Percentiles rank a stretch among this genome's conserved stretches.
These are phyloP conservation scores for Poeciliopsis occidentalis DNA, from an alignment of 2,113 vertebrate genomes.

Conservation along the genomic window DNA sequence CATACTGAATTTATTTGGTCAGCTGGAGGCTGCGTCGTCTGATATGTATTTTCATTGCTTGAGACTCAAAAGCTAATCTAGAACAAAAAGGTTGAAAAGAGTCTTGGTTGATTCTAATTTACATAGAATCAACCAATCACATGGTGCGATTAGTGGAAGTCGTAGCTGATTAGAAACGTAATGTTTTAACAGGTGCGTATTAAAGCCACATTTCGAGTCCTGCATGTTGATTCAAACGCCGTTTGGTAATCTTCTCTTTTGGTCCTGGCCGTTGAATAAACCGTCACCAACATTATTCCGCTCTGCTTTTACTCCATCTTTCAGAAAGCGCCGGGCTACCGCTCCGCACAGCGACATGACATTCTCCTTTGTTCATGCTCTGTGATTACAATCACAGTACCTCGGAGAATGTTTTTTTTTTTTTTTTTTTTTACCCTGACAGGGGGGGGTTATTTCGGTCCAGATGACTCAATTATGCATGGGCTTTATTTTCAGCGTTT, in stretches of 20 bases:
- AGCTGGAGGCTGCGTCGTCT: too few species aligned
- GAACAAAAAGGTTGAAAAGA: too few species aligned
- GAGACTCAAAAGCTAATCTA: too few species aligned
- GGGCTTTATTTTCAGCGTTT: slow-evolving; percentile 56
- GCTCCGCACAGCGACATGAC: slow-evolving; percentile 48
- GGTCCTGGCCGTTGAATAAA: slow-evolving; percentile 21
- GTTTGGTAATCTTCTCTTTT: slow-evolving; percentile 32
- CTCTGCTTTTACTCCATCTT: slow-evolving; percentile 17
- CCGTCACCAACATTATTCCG: slow-evolving; percentile 24
- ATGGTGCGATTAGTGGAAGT: too few species aligned
- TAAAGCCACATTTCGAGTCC: slow-evolving; percentile 3
- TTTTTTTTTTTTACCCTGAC: not conserved
- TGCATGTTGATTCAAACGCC: slow-evolving; percentile 28
- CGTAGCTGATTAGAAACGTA: too few species aligned
- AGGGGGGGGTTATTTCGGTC: slow-evolving; percentile 49
- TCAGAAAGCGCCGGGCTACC: slow-evolving; percentile 48
- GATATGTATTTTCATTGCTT: too few species aligned
- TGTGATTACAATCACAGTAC: slow-evolving; percentile 41
- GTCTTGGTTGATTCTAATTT: too few species aligned
- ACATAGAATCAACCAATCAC: too few species aligned
- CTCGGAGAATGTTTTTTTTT: slow-evolving; percentile 30
- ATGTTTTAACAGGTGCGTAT: too few species aligned
- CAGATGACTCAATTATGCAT: slow-evolving; percentile 63
- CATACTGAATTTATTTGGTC: too few species aligned
- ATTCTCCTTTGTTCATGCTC: slow-evolving; percentile 51